Base-by-base conservation (phyloP, 2,797 vertebrate genomes). In the Rousettus madagascariensis region DNA sequence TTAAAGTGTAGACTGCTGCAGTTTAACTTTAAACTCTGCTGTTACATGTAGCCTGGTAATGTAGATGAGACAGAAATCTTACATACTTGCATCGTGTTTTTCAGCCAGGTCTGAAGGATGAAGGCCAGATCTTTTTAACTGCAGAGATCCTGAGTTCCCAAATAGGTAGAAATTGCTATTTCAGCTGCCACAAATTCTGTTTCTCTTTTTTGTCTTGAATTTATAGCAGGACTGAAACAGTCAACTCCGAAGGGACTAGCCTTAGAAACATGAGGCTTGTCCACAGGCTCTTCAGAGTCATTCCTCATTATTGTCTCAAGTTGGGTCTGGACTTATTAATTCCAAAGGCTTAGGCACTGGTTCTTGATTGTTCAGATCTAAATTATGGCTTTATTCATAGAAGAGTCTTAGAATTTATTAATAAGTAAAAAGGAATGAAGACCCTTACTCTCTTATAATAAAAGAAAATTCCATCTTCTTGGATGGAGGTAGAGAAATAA, bases 191-290 rank as follows among this genome's bases (percentile, higher is more conserved):
- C 33, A 86, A 30, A 72, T 78, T 43, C 26, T 72, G 28, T 75
- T 93, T 85, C 24, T 82, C n/a, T 63, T 46, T 78, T 26, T 91
- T 51, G 12, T 20, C 84, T 89, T 89, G 28, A 93, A 71, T 68
- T 68, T 20, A 13, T 79, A 55, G 75, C 15, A 59, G 30, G 36
- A 84, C 12, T 38, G 19, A 89, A 86, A 79, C 30, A 86, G 30
- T 59, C 88, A 41, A 82, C 8, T 85, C 10, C n/a, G 65, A 74
- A 91, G 26, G 46, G 3, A 36, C 10, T 53, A 61, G 82, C 49
- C 3, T 36, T 53, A 41, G 38, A 95, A 89, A 61, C 12, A 78
- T 0, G 12, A 93, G 26, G 7, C 46, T 82, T 55, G 3, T 59
- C 19, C 61, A 53, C 9, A 38, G 26, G 41, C 22, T 92, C 63